Conservation (phyloP, 2,797 vertebrate genomes). For the Acipenser oxyrinchus region DNA sequence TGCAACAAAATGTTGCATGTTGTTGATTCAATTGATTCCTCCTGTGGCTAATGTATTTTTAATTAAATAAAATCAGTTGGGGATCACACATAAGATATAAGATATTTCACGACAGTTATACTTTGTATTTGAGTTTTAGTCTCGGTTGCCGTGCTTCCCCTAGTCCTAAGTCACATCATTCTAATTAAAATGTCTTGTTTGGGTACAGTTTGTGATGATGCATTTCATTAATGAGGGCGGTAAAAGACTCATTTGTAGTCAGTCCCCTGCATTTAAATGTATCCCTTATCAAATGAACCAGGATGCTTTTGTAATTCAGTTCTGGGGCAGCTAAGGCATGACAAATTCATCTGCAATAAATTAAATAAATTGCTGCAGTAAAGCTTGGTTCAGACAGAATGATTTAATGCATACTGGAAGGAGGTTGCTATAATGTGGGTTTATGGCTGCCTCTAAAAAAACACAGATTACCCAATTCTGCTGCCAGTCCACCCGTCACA, state of each 20-base stretch:
- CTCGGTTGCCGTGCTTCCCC: neutral
- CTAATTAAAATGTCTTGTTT: constrained; percentile 11
- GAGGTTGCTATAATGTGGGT: constrained; percentile 1
- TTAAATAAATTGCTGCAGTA: constrained; percentile 10
- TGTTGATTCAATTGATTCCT: constrained; percentile 8
- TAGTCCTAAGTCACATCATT: neutral
- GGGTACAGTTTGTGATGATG: constrained; percentile 5
- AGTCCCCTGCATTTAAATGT: constrained; percentile 7
- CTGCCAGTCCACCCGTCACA: neutral
- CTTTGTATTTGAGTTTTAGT: too few species aligned
- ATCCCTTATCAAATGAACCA: constrained; percentile 14
- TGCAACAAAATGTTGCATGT: neutral
- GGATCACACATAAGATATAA: neutral
- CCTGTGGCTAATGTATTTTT: neutral
- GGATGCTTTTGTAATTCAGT: constrained; percentile 9
- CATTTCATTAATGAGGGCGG: constrained; percentile 4
- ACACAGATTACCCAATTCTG: constrained; percentile 6
- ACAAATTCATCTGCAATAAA: constrained; percentile 9
- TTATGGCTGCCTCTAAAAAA: constrained; percentile 1
- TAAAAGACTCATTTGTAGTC: constrained; percentile 11
- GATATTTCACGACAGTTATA: too few species aligned
- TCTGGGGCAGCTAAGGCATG: constrained; percentile 6
- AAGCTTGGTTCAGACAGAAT: constrained; percentile 3
- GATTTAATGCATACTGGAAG: constrained; percentile 8
- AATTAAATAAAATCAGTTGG: neutral